Evolutionary conservation across 2,888 invertebrate genomes (phyloP).

Genomic region (Drosophila borealis): DNA sequence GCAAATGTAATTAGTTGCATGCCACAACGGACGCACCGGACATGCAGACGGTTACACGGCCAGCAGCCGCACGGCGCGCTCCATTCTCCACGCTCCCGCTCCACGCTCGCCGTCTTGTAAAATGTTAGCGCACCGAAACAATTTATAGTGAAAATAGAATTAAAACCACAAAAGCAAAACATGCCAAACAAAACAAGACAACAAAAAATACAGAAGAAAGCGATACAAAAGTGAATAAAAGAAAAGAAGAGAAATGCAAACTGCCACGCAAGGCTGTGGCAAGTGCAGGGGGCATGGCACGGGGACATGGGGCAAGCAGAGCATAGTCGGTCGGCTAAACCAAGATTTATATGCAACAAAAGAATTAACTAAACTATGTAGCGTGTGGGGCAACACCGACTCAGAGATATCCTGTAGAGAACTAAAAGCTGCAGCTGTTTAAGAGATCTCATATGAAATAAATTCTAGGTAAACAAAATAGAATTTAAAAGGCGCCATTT

Average conservation of each 20-base stretch:
- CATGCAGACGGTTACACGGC: conserved; percentile 15
- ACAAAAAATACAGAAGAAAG: conserved; percentile 19
- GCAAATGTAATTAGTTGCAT: conserved; percentile 84
- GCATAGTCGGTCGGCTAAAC: conserved; percentile 67
- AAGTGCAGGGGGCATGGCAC: background rate
- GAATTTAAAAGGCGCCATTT: background rate
- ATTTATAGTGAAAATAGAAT: conserved; percentile 83
- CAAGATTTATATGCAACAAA: conserved; percentile 81
- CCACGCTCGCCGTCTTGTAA: conserved; percentile 60
- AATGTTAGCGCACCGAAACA: conserved; percentile 80
- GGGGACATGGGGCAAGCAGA: conserved; percentile 28
- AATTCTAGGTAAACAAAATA: background rate
- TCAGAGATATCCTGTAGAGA: conserved; percentile 7
- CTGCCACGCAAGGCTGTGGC: conserved; percentile 30
- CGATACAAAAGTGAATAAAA: conserved; percentile 36
- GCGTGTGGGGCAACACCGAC: conserved; percentile 1
- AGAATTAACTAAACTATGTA: conserved; percentile 45
- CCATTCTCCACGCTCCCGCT: background rate
- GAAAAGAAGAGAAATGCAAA: conserved; percentile 52
- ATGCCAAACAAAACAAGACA: conserved; percentile 55
- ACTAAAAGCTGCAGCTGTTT: background rate
- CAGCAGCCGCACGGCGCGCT: conserved; percentile 49
- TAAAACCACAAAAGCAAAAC: conserved; percentile 82
- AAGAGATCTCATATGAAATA: background rate
- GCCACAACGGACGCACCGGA: conserved; percentile 65